These are phyloP conservation scores for Telmatherina bonti DNA, from an alignment of 2,797 vertebrate species.

Conservation along the genomic window DNA sequence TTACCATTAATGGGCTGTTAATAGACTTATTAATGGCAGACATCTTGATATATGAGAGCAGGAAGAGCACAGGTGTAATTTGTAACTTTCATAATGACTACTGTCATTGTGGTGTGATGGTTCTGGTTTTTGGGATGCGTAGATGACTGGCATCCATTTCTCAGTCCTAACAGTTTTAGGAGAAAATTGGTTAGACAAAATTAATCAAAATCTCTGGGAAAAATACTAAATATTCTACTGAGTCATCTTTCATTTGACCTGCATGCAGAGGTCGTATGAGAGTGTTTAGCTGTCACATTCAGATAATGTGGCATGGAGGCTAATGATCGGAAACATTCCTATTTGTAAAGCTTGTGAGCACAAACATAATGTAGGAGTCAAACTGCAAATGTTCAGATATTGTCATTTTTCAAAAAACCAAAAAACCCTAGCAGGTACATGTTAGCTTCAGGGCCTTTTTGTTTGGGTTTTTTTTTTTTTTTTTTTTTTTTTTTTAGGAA, in stretches of 20 bases:
- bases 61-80: slow-evolving; percentile 25
- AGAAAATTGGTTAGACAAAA: neutral
- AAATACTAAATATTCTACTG: neutral
- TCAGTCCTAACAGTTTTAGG: too few relatives aligned
- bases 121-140: neutral
- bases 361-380: neutral
- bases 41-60: slow-evolving; percentile 39
- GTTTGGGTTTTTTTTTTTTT: too few relatives aligned
- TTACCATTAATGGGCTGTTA: slow-evolving; percentile 23
- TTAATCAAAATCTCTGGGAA: too few relatives aligned
- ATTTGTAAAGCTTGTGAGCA: neutral
- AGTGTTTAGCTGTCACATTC: neutral
- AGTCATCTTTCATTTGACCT: neutral
- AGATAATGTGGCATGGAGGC: neutral
- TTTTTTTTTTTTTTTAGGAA: too few relatives aligned
- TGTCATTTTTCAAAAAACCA: too few relatives aligned
- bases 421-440: neutral
- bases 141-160: neutral
- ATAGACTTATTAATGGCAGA: slow-evolving; percentile 37
- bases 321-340: neutral
- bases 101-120: slow-evolving; percentile 18
- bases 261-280: neutral
- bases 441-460: too few relatives aligned
- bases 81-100: slow-evolving; percentile 44
- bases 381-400: neutral